A percentile compares a stretch with the other conserved stretches of the same genome.
Conservation (phyloP, 92 coral and sea anemone species). For the Epizoanthus fatuus region DNA sequence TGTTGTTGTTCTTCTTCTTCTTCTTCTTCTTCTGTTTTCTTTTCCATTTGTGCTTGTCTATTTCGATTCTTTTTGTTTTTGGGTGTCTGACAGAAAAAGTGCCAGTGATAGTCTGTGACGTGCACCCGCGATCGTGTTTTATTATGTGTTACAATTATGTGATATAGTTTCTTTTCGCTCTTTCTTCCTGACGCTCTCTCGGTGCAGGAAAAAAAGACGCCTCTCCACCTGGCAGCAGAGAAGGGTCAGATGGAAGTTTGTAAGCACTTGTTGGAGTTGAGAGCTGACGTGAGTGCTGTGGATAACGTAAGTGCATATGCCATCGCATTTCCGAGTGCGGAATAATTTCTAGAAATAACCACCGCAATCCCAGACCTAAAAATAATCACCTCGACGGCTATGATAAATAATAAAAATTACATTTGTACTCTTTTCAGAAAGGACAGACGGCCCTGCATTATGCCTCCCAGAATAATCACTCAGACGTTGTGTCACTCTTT, state of each 20-base stretch:
- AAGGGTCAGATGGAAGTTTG: slow-evolving; percentile 92
- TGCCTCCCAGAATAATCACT: slow-evolving; percentile 98
- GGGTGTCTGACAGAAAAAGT: too few relatives aligned
- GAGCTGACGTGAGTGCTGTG: slow-evolving; percentile 92
- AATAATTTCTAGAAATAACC: too few relatives aligned
- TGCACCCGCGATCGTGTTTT: too few relatives aligned
- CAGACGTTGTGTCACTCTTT: slow-evolving; percentile 92
- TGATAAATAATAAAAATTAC: neutral
- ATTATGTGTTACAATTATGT: too few relatives aligned
- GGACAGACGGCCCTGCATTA: slow-evolving; percentile 98
- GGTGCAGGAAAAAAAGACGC: slow-evolving; percentile 94
- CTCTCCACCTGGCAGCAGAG: slow-evolving; percentile 94
- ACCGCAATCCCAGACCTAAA: too few relatives aligned
- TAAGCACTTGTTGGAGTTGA: slow-evolving; percentile 87
- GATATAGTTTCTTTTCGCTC: too few relatives aligned
- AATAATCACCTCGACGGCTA: too few relatives aligned
- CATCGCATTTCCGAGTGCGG: neutral
- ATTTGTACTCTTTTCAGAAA: slow-evolving; percentile 68
- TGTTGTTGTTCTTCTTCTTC: too few relatives aligned
- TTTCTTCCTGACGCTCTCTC: neutral
- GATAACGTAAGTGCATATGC: slow-evolving; percentile 84
- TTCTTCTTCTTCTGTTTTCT: too few relatives aligned
- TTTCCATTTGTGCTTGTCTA: too few relatives aligned
- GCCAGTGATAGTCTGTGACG: too few relatives aligned
- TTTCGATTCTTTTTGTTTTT: too few relatives aligned